These are phyloP conservation scores for Drosophila anomelani DNA, from an alignment of 2,888 invertebrate genomes.

Conservation along the genomic window DNA sequence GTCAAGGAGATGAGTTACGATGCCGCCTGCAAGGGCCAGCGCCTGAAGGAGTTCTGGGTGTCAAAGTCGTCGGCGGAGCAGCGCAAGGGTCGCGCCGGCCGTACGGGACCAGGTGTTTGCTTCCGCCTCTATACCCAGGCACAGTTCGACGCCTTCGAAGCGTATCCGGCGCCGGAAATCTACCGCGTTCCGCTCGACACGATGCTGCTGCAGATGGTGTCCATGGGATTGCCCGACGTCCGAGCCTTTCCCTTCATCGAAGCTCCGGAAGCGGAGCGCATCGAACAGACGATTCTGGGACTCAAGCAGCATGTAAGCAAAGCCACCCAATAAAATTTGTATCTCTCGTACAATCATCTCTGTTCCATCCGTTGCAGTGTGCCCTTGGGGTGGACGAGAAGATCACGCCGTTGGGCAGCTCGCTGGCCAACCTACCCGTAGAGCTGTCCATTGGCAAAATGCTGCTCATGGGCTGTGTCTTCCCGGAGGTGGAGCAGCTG, in stretches of 20 bases:
- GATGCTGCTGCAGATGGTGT: slow-evolving; percentile 95
- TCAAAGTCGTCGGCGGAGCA: slow-evolving; percentile 99
- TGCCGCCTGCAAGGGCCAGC: slow-evolving; percentile 94
- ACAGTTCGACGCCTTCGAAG: slow-evolving; percentile 91
- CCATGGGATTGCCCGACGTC: slow-evolving; percentile 96
- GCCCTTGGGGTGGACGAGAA: slow-evolving; percentile 92
- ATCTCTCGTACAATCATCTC: background rate
- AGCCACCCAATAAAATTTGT: no score
- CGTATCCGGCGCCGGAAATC: slow-evolving; percentile 96
- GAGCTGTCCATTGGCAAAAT: slow-evolving; percentile 98
- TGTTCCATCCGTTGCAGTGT: slow-evolving; percentile 86
- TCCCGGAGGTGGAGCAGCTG: slow-evolving; percentile 94
- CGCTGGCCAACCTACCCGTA: slow-evolving; percentile 95
- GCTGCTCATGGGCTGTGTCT: slow-evolving; percentile 95
- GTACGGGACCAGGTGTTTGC: slow-evolving; percentile 98
- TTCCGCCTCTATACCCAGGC: slow-evolving; percentile 94
- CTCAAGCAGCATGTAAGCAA: slow-evolving; percentile 91
- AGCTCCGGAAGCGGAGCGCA: slow-evolving; percentile 92
- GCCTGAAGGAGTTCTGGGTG: slow-evolving; percentile 97
- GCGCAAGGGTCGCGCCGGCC: slow-evolving; percentile 96
- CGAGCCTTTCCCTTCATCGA: slow-evolving; percentile 97
- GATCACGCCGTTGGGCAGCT: slow-evolving; percentile 93
- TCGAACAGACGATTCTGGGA: slow-evolving; percentile 94
- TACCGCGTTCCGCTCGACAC: slow-evolving; percentile 97
- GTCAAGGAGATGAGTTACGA: slow-evolving; percentile 99